Evolutionary conservation across 1,140 invertebrate genomes (phyloP).

Genomic region (Eriocheir sinensis): DNA sequence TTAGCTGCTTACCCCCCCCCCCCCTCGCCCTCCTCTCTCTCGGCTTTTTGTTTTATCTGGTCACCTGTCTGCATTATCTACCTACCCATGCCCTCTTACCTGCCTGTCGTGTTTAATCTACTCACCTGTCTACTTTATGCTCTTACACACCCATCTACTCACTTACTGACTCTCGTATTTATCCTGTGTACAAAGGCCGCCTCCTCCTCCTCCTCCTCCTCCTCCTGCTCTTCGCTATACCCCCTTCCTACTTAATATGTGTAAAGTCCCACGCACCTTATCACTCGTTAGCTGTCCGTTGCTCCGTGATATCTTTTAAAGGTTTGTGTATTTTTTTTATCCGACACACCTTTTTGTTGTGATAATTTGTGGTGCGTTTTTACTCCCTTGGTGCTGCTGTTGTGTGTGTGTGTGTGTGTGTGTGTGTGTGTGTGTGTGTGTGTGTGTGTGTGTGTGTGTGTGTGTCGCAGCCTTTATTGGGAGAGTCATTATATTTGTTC

Average conservation of each 20-base stretch:
- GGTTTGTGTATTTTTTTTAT: background rate
- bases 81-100: background rate
- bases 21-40: too few species aligned
- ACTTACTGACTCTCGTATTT: too few species aligned
- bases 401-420: slow-evolving; percentile 13
- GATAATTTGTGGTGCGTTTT: background rate
- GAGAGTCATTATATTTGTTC: too few species aligned
- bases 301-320: too few species aligned
- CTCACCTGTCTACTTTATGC: background rate
- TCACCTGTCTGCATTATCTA: background rate
- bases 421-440: background rate
- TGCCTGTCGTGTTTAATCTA: slow-evolving; percentile 12
- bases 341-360: background rate
- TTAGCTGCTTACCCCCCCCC: background rate
- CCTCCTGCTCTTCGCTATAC: too few species aligned
- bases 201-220: too few species aligned
- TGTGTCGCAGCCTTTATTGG: too few species aligned
- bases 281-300: too few species aligned
- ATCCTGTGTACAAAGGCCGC: too few species aligned
- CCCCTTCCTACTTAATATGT: too few species aligned
- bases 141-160: background rate
- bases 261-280: too few species aligned
- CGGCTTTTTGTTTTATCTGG: background rate
- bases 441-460: background rate
- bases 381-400: background rate